A percentile compares a stretch with the other conserved stretches of the same genome.
These are phyloP conservation scores for Hiodon alosoides DNA, from an alignment of 2,113 vertebrate species.

Conservation along the genomic window DNA sequence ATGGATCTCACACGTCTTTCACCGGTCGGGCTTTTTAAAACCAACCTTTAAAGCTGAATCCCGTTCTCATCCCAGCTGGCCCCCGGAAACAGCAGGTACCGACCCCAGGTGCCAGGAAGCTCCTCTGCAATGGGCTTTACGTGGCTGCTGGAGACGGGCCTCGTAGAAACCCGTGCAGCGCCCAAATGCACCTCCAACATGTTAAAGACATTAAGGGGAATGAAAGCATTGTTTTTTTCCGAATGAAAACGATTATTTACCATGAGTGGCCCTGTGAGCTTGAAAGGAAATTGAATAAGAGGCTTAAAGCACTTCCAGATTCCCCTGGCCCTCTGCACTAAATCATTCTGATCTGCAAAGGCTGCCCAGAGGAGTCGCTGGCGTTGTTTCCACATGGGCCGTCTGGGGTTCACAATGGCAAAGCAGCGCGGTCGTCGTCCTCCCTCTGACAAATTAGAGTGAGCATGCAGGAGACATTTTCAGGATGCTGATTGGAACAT, in stretches of 20 bases:
- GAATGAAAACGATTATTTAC: slow-evolving; percentile 22
- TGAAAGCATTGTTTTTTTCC: slow-evolving; percentile 19
- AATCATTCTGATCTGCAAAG: slow-evolving; percentile 14
- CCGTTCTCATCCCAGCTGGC: no score
- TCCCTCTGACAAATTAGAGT: slow-evolving; percentile 20
- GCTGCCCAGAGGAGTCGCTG: slow-evolving; percentile 14
- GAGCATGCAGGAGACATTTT: slow-evolving; percentile 32
- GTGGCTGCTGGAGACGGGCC: no score
- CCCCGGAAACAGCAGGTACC: no score
- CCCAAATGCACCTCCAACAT: slow-evolving; percentile 19
- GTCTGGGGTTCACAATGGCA: slow-evolving; percentile 5
- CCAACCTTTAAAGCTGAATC: neutral
- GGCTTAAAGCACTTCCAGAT: slow-evolving; percentile 33
- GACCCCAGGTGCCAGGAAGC: no score
- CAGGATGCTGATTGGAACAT: slow-evolving; percentile 23
- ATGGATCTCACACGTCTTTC: neutral
- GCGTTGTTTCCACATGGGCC: slow-evolving; percentile 10
- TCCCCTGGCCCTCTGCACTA: slow-evolving; percentile 3
- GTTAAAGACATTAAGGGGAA: slow-evolving; percentile 26
- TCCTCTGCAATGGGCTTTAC: no score
- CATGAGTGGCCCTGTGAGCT: slow-evolving; percentile 5
- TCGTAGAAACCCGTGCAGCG: neutral
- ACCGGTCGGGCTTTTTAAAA: neutral
- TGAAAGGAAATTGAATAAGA: slow-evolving; percentile 32
- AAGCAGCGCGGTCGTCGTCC: neutral